These are phyloP conservation scores for Takifugu rubripes DNA, from an alignment of 2,797 vertebrate genomes.

Conservation along the genomic window DNA sequence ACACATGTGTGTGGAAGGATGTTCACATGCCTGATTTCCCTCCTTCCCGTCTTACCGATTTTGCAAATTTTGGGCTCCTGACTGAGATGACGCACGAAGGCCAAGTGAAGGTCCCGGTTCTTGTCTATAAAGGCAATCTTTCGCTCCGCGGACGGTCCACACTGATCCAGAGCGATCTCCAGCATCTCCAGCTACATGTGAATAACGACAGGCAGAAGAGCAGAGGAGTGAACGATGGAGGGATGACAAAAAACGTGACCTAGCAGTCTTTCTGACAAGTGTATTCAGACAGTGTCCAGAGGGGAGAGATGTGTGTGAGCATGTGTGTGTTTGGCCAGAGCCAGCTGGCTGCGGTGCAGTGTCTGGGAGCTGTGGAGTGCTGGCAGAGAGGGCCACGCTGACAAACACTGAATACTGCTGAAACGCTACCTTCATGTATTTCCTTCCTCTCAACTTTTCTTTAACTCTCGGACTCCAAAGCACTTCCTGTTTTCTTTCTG, in stretches of 20 bases:
- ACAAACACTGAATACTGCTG: conserved; percentile 73
- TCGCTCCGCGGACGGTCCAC: conserved; percentile 84
- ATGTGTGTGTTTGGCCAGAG: conserved; percentile 37
- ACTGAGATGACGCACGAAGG: conserved; percentile 84
- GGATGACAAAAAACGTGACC: conserved; percentile 40
- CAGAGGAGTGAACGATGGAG: conserved; percentile 25
- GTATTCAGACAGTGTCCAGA: conserved; percentile 11
- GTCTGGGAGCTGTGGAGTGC: conserved; percentile 63
- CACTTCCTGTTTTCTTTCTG: conserved; percentile 13
- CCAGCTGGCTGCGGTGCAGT: conserved; percentile 62
- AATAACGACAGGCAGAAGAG: conserved; percentile 31
- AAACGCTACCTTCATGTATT: conserved; percentile 59
- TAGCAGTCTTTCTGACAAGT: conserved; percentile 23
- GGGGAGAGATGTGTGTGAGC: not conserved
- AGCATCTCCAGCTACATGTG: conserved; percentile 84
- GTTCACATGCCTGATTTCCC: not conserved
- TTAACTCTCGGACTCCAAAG: conserved; percentile 35
- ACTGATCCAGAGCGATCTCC: conserved; percentile 92
- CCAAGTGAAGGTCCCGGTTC: conserved; percentile 92
- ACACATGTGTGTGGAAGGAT: conserved; percentile 2
- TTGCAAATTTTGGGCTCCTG: conserved; percentile 89
- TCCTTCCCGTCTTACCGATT: conserved; percentile 80
- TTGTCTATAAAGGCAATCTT: conserved; percentile 96
- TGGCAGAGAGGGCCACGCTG: conserved; percentile 65
- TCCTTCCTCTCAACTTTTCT: conserved; percentile 45